Percentiles rank a stretch among this genome's conserved stretches.
phyloP scores from a whole-genome alignment of 2,113 vertebrate genomes.

The Vulpes lagopus region DNA sequence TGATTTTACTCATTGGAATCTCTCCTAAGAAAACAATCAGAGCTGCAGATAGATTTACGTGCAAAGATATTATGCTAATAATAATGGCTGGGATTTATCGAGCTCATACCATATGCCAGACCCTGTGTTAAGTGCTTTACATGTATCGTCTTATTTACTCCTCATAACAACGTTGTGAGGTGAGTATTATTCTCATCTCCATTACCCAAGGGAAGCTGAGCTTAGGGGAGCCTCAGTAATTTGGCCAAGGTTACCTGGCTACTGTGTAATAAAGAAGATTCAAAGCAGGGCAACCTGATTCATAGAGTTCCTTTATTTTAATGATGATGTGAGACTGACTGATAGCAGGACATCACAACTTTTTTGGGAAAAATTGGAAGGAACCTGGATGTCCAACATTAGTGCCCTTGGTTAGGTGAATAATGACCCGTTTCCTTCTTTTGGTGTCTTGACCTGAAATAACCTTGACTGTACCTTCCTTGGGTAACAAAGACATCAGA shows the following conservation, averaged over 20 bases:
- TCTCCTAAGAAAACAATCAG: conserved; percentile 77
- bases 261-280: neutral
- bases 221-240: conserved; percentile 26
- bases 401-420: neutral
- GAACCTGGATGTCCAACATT: neutral
- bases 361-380: conserved; percentile 31
- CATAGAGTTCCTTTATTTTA: conserved; percentile 41
- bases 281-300: neutral
- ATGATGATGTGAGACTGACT: neutral
- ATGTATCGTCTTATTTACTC: conserved; percentile 60
- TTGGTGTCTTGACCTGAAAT: conserved; percentile 5
- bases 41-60: conserved; percentile 72
- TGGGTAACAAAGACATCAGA: neutral
- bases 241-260: conserved; percentile 44
- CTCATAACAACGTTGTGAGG: neutral
- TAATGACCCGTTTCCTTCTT: neutral
- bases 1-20: conserved; percentile 74
- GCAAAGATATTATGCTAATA: conserved; percentile 76
- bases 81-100: conserved; percentile 79
- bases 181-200: conserved; percentile 32
- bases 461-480: neutral
- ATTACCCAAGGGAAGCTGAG: neutral
- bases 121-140: conserved; percentile 68
- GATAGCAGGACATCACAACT: neutral
- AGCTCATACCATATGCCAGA: conserved; percentile 77